A percentile compares a stretch with the other conserved stretches of the same genome.
phyloP scores from a whole-genome alignment of 1,140 invertebrate species.

The Drosophila ficusphila region DNA sequence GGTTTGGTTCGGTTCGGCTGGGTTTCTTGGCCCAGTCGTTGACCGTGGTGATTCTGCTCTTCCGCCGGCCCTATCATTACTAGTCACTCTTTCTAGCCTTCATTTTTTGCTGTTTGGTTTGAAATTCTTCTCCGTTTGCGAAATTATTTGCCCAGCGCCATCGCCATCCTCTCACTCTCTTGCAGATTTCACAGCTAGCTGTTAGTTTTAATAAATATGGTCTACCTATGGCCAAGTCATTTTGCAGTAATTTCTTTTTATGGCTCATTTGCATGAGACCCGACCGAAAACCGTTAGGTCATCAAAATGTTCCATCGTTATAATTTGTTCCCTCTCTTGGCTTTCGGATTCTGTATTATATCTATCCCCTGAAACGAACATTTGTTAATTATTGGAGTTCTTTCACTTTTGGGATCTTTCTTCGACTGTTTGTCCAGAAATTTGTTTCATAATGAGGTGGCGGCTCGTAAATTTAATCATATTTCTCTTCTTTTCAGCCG shows the following conservation, averaged over 20 bases:
- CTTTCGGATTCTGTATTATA: conserved; percentile 25
- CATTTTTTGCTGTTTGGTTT: background rate
- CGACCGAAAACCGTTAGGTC: conserved; percentile 57
- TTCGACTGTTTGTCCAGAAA: conserved; percentile 43
- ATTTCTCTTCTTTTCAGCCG: conserved; percentile 38
- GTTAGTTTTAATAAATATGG: conserved; percentile 70
- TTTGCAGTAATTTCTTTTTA: conserved; percentile 62
- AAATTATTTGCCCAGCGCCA: conserved; percentile 41
- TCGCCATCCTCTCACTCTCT: conserved; percentile 15
- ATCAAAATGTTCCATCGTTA: conserved; percentile 49
- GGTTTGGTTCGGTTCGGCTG: conserved; percentile 15
- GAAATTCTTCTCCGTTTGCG: conserved; percentile 6
- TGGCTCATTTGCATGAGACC: conserved; percentile 72
- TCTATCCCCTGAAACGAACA: conserved; percentile 2
- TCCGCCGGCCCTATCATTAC: conserved; percentile 50
- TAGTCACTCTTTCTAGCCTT: conserved; percentile 14
- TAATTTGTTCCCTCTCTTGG: conserved; percentile 31
- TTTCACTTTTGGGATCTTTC: conserved; percentile 46
- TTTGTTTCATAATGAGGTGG: conserved; percentile 76
- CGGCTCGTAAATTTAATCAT: conserved; percentile 70
- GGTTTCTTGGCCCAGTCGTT: conserved; percentile 27
- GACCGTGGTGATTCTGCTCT: conserved; percentile 39
- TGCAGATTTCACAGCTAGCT: conserved; percentile 59
- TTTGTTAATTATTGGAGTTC: conserved; percentile 42
- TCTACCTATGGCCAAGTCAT: conserved; percentile 27